Evolutionary conservation across 1,140 invertebrate genomes (phyloP), one percentile per base, ranked within the genome.

Genomic region (Aphelenchoides besseyi): DNA sequence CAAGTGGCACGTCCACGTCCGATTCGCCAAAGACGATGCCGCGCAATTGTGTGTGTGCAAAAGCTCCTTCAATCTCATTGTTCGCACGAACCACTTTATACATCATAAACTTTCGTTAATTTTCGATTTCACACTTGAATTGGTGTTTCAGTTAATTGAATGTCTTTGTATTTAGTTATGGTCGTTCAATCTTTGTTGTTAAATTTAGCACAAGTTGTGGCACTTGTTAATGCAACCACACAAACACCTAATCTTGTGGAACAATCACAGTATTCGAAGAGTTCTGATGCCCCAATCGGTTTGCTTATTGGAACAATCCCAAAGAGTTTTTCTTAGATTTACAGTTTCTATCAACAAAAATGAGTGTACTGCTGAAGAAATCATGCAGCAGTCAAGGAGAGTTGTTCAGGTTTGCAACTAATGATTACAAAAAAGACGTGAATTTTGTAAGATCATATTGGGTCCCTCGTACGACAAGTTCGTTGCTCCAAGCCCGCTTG

Each of bases 201-300:
- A 36, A 76, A 76, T 64, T 70, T 76, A 18, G 74, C 74, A 16
- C 74, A 76, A 68, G 57, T 76, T 37, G 54, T 76, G 23, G 73
- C 72, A 52, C 57, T 76, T 68, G n/a, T 74, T 23, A 69, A 35
- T 23, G 23, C 26, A 32, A 74, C n/a, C n/a, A n/a, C n/a, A n/a
- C n/a, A n/a, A n/a, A n/a, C n/a, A n/a, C n/a, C n/a, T n/a, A n/a
- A n/a, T n/a, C n/a, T n/a, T n/a, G n/a, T n/a, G n/a, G n/a, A n/a
- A n/a, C n/a, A n/a, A n/a, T n/a, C n/a, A n/a, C n/a, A n/a, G n/a
- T n/a, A n/a, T n/a, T n/a, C n/a, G n/a, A n/a, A n/a, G n/a, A n/a
- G n/a, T n/a, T n/a, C n/a, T n/a, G n/a, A n/a, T n/a, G n/a, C n/a
- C n/a, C n/a, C n/a, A n/a, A n/a, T n/a, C n/a, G n/a, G n/a, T n/a